Conservation (phyloP, 2,797 vertebrate genomes). For the Novumbra hubbsi region DNA sequence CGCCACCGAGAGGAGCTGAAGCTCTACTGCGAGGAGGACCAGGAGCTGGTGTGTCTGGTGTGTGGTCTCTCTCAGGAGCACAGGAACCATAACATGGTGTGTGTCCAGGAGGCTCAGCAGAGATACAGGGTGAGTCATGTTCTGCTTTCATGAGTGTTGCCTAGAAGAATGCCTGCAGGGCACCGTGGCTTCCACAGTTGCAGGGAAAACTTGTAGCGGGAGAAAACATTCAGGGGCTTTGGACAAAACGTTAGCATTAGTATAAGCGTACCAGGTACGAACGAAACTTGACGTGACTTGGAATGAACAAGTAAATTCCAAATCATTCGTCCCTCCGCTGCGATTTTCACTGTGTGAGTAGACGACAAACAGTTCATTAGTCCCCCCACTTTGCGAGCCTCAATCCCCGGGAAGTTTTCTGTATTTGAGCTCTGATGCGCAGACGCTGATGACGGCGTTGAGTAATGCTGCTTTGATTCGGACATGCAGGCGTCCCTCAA, state of each 20-base stretch:
- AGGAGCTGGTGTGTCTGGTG: slow-evolving; percentile 87
- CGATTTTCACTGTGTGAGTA: background rate
- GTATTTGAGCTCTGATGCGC: background rate
- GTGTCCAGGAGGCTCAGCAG: slow-evolving; percentile 81
- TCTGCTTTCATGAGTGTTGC: background rate
- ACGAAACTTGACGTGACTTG: background rate
- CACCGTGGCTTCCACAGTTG: background rate
- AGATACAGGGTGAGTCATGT: slow-evolving; percentile 80
- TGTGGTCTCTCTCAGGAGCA: slow-evolving; percentile 88
- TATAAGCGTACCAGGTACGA: no score
- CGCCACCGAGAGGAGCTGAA: slow-evolving; percentile 84
- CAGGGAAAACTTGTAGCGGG: background rate
- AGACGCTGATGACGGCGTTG: background rate
- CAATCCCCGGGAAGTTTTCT: background rate
- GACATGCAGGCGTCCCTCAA: slow-evolving; percentile 76
- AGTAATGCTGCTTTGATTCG: slow-evolving; percentile 15
- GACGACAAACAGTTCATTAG: background rate
- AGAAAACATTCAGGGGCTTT: background rate
- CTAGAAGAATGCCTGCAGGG: background rate
- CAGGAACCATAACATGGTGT: slow-evolving; percentile 80
- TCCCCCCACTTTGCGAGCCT: background rate
- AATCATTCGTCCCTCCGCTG: background rate
- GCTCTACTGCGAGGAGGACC: slow-evolving; percentile 89
- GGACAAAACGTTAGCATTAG: background rate
- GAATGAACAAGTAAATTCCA: background rate